Base-by-base conservation (phyloP, 2,797 vertebrate species). In the Eulemur coronatus region DNA sequence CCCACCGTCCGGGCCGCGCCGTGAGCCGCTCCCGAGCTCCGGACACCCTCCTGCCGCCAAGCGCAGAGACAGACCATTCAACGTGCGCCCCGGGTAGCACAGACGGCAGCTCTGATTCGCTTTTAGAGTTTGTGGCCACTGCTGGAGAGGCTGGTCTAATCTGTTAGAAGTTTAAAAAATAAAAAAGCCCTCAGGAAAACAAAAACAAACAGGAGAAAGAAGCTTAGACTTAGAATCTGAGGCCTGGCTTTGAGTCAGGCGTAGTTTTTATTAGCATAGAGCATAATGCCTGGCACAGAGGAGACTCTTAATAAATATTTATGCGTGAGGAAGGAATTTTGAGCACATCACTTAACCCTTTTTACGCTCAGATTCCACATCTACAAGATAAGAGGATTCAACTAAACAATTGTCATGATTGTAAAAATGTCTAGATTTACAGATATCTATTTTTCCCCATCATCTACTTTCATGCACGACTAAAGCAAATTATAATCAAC, bases 11-110 rank as follows among this genome's bases (percentile, higher is more conserved):
- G 11, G 46, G 46, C 20, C 0, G 2, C 1, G 13, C 12, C 28
- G 22, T 0, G 13, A 28, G n/a, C 57, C 28, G n/a, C 41, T 41
- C 41, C 41, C 41, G 41, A 41, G 41, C 41, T 41, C 41, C 5
- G 41, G 41, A 41, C 41, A 18, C 12, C 9, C 46, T 73, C 12
- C 67, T 26, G 1, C 11, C 0, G 67, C 65, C 57, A 24, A 1
- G 12, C 5, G 0, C 65, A 26, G 22, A 0, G 1, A 46, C 0
- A 2, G 63, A 3, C 41, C 1, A 4, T 38, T 38, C 69, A 6
- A 26, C 0, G 24, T 26, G 46, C 33, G 1, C 4, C 35, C 2
- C 9, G 5, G 12, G 11, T 1, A 7, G 55, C 20, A 33, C 46
- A 0, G 78, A n/a, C 6, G 11, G 15, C 11, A 4, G 13, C 18